Evolutionary conservation across 2,113 vertebrate genomes (phyloP).

Genomic region (Colossoma macropomum): DNA sequence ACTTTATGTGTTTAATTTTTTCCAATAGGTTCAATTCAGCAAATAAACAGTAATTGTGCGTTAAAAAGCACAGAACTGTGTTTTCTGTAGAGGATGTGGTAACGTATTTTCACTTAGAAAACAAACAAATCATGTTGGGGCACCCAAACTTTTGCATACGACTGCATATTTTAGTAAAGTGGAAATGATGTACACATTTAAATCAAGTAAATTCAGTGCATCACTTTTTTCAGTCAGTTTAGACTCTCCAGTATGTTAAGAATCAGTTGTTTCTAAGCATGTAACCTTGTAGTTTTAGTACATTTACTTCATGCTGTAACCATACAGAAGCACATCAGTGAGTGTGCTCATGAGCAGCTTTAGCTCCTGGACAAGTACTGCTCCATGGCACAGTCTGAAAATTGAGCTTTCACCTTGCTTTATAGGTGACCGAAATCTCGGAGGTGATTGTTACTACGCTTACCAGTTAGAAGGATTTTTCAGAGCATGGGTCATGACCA

Average conservation of each 20-base stretch:
- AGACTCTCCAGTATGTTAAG: background rate
- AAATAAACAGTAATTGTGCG: no score
- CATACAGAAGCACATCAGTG: background rate
- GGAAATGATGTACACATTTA: no score
- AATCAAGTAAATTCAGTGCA: no score
- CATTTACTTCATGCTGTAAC: background rate
- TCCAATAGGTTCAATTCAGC: no score
- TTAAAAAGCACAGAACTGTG: no score
- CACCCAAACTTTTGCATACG: no score
- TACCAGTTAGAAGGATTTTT: constrained; percentile 50
- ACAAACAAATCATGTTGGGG: no score
- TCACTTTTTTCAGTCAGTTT: background rate
- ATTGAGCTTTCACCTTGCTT: background rate
- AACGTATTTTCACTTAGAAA: no score
- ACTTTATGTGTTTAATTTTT: no score
- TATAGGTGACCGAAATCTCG: constrained; percentile 56
- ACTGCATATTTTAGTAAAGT: no score
- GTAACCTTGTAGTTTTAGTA: background rate
- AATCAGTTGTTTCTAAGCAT: background rate
- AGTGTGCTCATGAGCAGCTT: background rate
- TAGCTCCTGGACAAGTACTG: background rate
- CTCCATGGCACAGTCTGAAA: background rate
- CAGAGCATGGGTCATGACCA: constrained; percentile 50
- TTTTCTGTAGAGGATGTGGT: no score
- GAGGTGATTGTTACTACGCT: constrained; percentile 69